Evolutionary conservation across 2,888 invertebrate species (phyloP), one percentile per base, ranked within the genome.

Genomic region (Ypsolopha scabrella): DNA sequence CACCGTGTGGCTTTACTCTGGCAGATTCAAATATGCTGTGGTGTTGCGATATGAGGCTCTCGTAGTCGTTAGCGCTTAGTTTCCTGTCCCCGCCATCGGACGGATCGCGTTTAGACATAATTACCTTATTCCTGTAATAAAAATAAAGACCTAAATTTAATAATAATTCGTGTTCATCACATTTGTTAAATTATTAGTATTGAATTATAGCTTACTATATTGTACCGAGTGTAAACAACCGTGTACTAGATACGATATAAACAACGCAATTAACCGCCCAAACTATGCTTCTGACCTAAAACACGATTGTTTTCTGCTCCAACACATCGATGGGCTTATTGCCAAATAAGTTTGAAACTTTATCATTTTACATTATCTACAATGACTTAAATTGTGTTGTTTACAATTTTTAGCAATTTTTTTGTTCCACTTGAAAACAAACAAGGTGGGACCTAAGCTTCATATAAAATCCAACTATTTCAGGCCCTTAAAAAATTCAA

Each of bases 91-190:
- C 76, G 57, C 85, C 72, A 61, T 86, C 85, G 59, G 67, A 72
- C 68, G 75, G 75, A 55, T 87, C 87, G 70, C 86, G 80, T 75
- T 82, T 87, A 66, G 87, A 83, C 86, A 86, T 86, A 68, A 73
- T 79, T 50, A 35, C 43, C 52, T 50, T 3, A 24, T 24, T 24
- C 11, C 35, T 50, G 14, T 8, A 50, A 50, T 10, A 33, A 33
- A 47, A 43, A 14, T 7, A 13, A 43, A 14, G 24, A 13, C 9
- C 8, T 6, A 4, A 41, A 41, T 8, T 9, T 6, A 7, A 43
- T 7, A 13, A 6, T 14, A 7, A 6, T 4, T 14, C 6, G 24
- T 6, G 4, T 13, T 1, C 7, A 13, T 13, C 13, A 1, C 24
- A 13, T 6, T 38, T 38, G 43, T 14, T 2, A 43, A 4, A 43